Evolutionary conservation across 2,888 invertebrate genomes (phyloP), one percentile per base, ranked within the genome.

Genomic region (Sesamia inferens): DNA sequence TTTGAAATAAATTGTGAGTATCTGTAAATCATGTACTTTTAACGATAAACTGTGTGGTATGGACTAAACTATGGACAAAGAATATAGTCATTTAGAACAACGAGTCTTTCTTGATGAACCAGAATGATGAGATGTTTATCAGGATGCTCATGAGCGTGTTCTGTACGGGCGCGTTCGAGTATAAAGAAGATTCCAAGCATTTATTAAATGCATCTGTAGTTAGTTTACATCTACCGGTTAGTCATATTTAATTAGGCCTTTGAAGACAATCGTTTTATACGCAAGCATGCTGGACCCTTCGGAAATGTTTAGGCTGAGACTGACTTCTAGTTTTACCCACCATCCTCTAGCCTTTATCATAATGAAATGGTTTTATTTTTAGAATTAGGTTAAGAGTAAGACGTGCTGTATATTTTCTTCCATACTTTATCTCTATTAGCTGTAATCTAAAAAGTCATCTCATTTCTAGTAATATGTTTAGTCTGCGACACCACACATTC

Each of bases 131-230:
- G 82, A 80, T 84, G 62, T 73, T 68, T 77, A 82, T 84, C 78
- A 69, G 59, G 61, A 66, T 57, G 51, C 55, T 74, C 51, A 63
- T 68, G 68, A 71, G 73, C 42, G 39, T 59, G 54, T 55, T 67
- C 65, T 81, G 62, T 84, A 39, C 61, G 66, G 59, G 44, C 74
- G 85, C 86, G 78, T 84, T 79, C 68, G 63, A 1, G 67, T 75
- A 48, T 67, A 42, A 78, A 62, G 65, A 79, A 74, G 51, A 68
- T 63, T 70, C 16, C 76, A 58, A 79, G 76, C 76, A 76, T 78
- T 74, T 57, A 68, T 57, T 51, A 65, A 79, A 66, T 39, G 66
- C 80, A 77, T 74, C 44, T 85, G 69, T 65, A 67, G 58, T 65
- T 69, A 74, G 51, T 70, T 61, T 7, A 42, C 54, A 55, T 42